These are phyloP conservation scores for Lordiphosa fenestrarum DNA, from an alignment of 2,888 invertebrate species.

Conservation along the genomic window DNA sequence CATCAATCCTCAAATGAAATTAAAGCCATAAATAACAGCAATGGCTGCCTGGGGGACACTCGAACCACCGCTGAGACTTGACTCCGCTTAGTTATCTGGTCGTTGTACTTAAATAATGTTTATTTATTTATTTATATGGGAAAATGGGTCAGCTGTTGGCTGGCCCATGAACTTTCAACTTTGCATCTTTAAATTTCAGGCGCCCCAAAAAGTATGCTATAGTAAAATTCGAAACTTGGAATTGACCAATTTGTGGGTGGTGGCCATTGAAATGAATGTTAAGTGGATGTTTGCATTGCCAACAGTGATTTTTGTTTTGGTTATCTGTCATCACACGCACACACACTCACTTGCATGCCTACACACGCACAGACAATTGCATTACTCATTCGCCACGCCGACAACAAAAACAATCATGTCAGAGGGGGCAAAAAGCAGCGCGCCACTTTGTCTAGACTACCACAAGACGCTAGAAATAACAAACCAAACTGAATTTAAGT, in stretches of 20 bases:
- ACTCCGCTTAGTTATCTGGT: conserved; percentile 21
- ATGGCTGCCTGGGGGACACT: conserved; percentile 9
- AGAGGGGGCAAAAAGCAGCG: conserved; percentile 32
- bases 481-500: conserved; percentile 13
- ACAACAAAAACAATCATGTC: conserved; percentile 10
- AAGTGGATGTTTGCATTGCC: too few relatives aligned
- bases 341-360: background rate
- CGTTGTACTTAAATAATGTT: conserved; percentile 22
- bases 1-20: background rate
- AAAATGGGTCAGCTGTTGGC: conserved; percentile 59
- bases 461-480: conserved; percentile 28
- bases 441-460: conserved; percentile 64
- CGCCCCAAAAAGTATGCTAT: too few relatives aligned
- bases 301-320: too few relatives aligned
- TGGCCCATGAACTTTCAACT: conserved; percentile 73
- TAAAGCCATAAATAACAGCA: conserved; percentile 33
- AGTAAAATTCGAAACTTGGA: too few relatives aligned
- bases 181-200: conserved; percentile 37
- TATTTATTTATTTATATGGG: conserved; percentile 42
- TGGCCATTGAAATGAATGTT: too few relatives aligned
- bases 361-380: conserved; percentile 20
- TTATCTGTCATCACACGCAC: background rate
- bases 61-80: conserved; percentile 3
- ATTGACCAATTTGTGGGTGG: too few relatives aligned
- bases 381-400: conserved; percentile 59